A percentile compares a stretch with the other conserved stretches of the same genome.
Evolutionary conservation across 2,888 invertebrate species (phyloP).

Genomic region (Leptinotarsa tumamoca): DNA sequence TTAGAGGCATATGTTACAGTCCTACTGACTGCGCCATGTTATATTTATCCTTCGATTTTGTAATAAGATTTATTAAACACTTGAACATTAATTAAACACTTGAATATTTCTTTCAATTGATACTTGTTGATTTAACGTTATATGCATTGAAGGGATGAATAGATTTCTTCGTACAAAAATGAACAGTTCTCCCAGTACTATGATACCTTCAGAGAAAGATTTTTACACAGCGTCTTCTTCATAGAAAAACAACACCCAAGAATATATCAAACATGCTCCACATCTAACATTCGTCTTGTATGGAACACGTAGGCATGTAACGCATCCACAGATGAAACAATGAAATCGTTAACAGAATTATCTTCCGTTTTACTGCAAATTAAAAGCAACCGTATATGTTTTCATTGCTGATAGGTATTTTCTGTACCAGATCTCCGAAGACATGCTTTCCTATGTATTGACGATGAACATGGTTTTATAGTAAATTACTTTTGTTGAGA

Average conservation of each 20-base stretch:
- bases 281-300: neutral
- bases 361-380: conserved; percentile 8
- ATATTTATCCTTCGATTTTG: too few species aligned
- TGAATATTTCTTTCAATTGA: too few species aligned
- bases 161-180: too few species aligned
- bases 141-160: too few species aligned
- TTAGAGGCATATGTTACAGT: too few species aligned
- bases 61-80: too few species aligned
- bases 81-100: too few species aligned
- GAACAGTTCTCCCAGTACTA: too few species aligned
- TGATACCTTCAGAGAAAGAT: too few species aligned
- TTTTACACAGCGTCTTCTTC: neutral
- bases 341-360: conserved; percentile 13
- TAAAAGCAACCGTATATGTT: conserved; percentile 10
- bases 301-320: neutral
- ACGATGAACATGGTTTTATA: conserved; percentile 10
- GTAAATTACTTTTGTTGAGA: conserved; percentile 5
- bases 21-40: too few species aligned
- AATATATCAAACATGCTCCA: neutral
- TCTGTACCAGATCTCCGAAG: neutral
- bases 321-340: conserved; percentile 2
- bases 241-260: neutral
- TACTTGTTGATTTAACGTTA: too few species aligned
- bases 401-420: conserved; percentile 10
- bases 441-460: neutral